These are phyloP conservation scores for Bombycilla garrulus DNA, from an alignment of 2,113 vertebrate species.

Conservation along the genomic window DNA sequence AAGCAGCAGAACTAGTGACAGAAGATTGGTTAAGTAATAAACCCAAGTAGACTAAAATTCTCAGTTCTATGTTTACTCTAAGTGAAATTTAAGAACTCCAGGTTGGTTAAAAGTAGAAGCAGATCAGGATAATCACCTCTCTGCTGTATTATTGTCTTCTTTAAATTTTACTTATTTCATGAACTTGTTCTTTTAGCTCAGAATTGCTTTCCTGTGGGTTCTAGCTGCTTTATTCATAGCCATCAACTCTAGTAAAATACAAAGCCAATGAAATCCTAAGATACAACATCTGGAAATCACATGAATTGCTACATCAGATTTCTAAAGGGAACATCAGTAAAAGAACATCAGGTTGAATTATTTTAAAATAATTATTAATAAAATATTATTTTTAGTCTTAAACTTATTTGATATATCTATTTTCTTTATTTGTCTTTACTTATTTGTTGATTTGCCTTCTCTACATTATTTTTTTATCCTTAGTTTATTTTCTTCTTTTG, in stretches of 20 bases:
- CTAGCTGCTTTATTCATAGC: background rate
- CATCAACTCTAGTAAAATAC: background rate
- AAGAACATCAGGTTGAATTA: background rate
- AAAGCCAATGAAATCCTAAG: background rate
- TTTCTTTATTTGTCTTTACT: background rate
- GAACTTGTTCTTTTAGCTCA: background rate
- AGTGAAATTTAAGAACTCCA: background rate
- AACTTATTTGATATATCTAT: background rate
- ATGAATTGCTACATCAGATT: accelerated
- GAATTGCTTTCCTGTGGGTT: background rate
- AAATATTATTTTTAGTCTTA: background rate
- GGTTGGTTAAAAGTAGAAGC: background rate
- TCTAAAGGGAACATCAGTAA: background rate
- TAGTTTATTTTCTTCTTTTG: background rate
- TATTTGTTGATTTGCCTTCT: background rate
- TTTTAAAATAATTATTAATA: background rate
- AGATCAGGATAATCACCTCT: background rate
- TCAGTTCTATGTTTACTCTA: background rate
- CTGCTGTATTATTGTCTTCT: background rate
- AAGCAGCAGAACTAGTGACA: background rate
- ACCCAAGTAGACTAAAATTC: background rate
- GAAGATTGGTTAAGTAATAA: background rate
- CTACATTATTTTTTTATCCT: background rate
- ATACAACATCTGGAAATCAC: background rate
- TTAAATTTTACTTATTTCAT: background rate